These are phyloP conservation scores for Apamea epomidion DNA, from an alignment of 2,888 invertebrate genomes.

Conservation along the genomic window DNA sequence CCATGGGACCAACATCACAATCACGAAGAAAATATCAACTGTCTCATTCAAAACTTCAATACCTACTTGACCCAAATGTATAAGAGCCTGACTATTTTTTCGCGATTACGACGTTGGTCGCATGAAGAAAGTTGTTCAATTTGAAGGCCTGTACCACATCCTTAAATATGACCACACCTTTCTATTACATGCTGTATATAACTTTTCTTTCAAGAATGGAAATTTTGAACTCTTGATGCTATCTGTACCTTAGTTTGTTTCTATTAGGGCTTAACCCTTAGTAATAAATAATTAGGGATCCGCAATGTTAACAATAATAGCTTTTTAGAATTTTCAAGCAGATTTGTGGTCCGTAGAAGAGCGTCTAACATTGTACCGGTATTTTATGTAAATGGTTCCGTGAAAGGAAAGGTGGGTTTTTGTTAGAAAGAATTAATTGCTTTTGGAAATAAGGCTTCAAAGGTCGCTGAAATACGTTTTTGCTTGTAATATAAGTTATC, in stretches of 20 bases:
- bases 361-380: neutral
- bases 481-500: neutral
- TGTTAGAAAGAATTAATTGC: constrained; percentile 1
- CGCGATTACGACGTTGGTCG: neutral
- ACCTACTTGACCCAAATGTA: too few species aligned
- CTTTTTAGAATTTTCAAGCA: constrained; percentile 18
- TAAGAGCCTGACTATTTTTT: neutral
- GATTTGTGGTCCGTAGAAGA: constrained; percentile 1
- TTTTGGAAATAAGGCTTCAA: neutral
- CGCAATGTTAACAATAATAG: constrained; percentile 26
- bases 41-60: too few species aligned
- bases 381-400: constrained; percentile 1
- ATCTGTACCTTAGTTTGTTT: constrained; percentile 17
- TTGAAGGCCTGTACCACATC: too few species aligned
- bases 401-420: neutral
- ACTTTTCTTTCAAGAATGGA: too few species aligned
- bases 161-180: neutral
- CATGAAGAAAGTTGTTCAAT: neutral
- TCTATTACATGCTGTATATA: neutral
- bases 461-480: constrained; percentile 4
- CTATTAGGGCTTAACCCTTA: constrained; percentile 1
- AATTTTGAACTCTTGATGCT: neutral
- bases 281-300: constrained; percentile 15
- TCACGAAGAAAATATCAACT: neutral
- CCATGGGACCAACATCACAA: neutral